Percentiles rank a stretch among this genome's conserved stretches.
Conservation (phyloP, 2,113 vertebrate genomes). For the Phalacrocorax carbo region DNA sequence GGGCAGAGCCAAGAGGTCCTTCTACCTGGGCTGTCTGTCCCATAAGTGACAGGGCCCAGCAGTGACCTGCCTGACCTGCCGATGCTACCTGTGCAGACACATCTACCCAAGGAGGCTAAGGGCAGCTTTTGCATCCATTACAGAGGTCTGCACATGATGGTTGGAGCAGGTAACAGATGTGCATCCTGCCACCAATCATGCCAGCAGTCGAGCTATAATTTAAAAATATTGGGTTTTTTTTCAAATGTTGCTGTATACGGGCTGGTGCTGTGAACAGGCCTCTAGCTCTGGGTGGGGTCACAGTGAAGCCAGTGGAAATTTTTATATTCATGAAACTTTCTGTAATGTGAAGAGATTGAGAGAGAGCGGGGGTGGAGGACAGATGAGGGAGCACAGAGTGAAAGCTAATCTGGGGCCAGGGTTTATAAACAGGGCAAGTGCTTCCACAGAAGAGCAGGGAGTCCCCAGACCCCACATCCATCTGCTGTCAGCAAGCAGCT, state of each 20-base stretch:
- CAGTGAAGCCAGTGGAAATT: neutral
- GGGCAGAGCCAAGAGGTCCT: neutral
- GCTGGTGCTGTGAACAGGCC: neutral
- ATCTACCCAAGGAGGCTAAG: rapidly evolving
- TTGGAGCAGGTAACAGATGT: rapidly evolving
- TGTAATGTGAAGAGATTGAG: neutral
- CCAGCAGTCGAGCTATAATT: neutral
- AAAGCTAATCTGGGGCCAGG: neutral
- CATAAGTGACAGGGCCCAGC: rapidly evolving
- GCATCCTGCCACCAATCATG: neutral
- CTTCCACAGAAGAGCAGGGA: neutral
- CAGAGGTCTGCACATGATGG: neutral
- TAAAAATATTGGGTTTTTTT: neutral
- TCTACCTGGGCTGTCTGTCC: neutral
- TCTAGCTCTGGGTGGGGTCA: neutral
- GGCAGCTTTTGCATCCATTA: neutral
- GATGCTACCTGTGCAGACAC: rapidly evolving
- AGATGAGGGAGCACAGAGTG: neutral
- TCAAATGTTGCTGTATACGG: neutral
- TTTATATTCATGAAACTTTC: neutral
- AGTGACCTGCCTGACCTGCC: rapidly evolving
- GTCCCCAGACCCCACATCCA: rapidly evolving
- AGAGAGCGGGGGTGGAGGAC: neutral
- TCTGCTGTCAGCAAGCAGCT: neutral
- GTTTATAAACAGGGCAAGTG: neutral